Conservation (phyloP, 2,113 vertebrate species). For the Oncorhynchus kisutch region DNA sequence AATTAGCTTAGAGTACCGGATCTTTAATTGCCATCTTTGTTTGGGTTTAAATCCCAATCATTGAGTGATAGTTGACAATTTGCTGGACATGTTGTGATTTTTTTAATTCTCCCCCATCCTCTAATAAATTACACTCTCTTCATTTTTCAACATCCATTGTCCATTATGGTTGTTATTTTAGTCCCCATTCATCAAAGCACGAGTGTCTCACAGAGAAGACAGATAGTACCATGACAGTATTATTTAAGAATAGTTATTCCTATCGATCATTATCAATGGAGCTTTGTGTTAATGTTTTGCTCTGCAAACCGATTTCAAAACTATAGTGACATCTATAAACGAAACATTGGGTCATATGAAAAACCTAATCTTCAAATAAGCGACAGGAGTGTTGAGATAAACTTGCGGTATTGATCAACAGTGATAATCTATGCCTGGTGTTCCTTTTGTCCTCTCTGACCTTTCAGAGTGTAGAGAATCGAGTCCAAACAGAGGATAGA, state of each 20-base stretch:
- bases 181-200: too few relatives aligned
- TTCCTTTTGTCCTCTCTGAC: background rate
- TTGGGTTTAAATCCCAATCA: background rate
- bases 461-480: background rate
- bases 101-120: too few relatives aligned
- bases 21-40: constrained; percentile 17
- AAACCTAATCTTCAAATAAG: background rate
- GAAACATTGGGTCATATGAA: background rate
- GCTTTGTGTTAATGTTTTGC: background rate
- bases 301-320: background rate
- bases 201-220: background rate
- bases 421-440: background rate
- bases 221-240: background rate
- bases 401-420: background rate
- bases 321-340: too few relatives aligned
- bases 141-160: too few relatives aligned
- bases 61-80: background rate
- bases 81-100: background rate
- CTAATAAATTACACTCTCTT: too few relatives aligned
- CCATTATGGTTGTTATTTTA: too few relatives aligned
- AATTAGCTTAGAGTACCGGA: background rate
- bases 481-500: background rate
- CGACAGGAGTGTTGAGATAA: background rate
- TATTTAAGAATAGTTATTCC: background rate
- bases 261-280: background rate